A percentile compares a stretch with the other conserved stretches of the same genome.
Evolutionary conservation across 2,797 vertebrate genomes (phyloP).

Genomic region (Hephaestus fuliginosus): DNA sequence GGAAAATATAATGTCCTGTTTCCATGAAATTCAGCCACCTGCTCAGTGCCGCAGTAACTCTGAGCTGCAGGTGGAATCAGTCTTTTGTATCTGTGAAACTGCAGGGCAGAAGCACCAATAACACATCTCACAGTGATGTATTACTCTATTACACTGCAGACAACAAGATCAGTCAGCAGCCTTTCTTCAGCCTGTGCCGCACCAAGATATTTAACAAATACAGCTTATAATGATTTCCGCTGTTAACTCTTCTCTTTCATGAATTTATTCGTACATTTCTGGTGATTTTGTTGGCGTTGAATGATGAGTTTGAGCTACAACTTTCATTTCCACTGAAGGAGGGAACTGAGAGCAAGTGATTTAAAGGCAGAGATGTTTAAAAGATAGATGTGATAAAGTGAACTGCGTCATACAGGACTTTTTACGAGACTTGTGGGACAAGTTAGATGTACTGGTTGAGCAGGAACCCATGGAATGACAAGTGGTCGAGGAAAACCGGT

Average conservation of each 20-base stretch:
- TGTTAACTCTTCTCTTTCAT: constrained; percentile 19
- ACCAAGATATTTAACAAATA: constrained; percentile 16
- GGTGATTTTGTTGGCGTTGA: background rate
- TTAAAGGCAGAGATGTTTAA: background rate
- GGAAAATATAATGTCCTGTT: constrained; percentile 32
- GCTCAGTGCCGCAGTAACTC: constrained; percentile 39
- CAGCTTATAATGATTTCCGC: constrained; percentile 6
- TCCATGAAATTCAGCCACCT: constrained; percentile 40
- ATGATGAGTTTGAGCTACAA: background rate
- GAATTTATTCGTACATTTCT: constrained; percentile 12
- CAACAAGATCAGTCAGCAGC: constrained; percentile 68
- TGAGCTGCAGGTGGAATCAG: constrained; percentile 70
- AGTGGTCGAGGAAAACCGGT: background rate
- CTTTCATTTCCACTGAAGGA: constrained; percentile 27
- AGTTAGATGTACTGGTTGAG: background rate
- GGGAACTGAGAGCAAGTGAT: background rate
- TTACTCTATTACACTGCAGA: constrained; percentile 71
- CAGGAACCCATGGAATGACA: background rate
- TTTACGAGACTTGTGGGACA: background rate
- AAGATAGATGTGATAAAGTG: background rate
- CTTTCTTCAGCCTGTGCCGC: constrained; percentile 24
- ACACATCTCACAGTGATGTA: constrained; percentile 68
- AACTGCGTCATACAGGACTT: background rate
- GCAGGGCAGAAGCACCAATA: constrained; percentile 67
- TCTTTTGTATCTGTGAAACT: constrained; percentile 61